Conservation (phyloP, 2,888 invertebrate genomes). For the Trichacis sp. region DNA sequence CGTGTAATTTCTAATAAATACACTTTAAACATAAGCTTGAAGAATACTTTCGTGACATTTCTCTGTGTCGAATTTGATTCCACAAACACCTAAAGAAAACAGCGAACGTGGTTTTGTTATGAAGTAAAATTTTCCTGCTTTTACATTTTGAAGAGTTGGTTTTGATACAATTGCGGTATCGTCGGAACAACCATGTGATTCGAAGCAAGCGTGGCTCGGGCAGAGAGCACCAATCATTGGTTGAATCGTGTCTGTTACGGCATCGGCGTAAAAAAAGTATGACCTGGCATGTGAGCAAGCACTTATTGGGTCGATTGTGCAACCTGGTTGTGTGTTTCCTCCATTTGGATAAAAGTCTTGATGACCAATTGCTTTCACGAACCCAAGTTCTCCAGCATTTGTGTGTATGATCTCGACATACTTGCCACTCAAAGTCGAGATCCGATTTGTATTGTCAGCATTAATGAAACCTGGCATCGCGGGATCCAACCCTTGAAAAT, state of each 20-base stretch:
- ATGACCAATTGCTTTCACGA: slow-evolving; percentile 55
- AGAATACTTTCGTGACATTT: too few relatives aligned
- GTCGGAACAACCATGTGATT: too few relatives aligned
- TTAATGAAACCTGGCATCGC: slow-evolving; percentile 60
- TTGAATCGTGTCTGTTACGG: too few relatives aligned
- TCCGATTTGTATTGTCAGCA: slow-evolving; percentile 46
- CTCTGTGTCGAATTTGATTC: too few relatives aligned
- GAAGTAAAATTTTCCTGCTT: too few relatives aligned
- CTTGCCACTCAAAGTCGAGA: slow-evolving; percentile 60
- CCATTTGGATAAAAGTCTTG: slow-evolving; percentile 68
- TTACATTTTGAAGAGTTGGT: too few relatives aligned
- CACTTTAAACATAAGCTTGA: too few relatives aligned
- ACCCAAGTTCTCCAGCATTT: slow-evolving; percentile 61
- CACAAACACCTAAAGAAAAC: too few relatives aligned
- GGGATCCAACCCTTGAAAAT: slow-evolving; percentile 66
- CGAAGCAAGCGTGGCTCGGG: slow-evolving; percentile 30
- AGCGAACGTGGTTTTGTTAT: too few relatives aligned
- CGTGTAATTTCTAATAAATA: too few relatives aligned
- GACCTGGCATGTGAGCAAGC: slow-evolving; percentile 51
- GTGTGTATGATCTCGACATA: slow-evolving; percentile 67
- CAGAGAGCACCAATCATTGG: too few relatives aligned
- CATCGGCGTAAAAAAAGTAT: slow-evolving; percentile 50
- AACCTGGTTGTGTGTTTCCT: slow-evolving; percentile 60
- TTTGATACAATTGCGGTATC: too few relatives aligned
- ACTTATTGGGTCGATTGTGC: slow-evolving; percentile 34